Conservation (phyloP, 92 coral and sea anemone species). For the Galaxea fascicularis region DNA sequence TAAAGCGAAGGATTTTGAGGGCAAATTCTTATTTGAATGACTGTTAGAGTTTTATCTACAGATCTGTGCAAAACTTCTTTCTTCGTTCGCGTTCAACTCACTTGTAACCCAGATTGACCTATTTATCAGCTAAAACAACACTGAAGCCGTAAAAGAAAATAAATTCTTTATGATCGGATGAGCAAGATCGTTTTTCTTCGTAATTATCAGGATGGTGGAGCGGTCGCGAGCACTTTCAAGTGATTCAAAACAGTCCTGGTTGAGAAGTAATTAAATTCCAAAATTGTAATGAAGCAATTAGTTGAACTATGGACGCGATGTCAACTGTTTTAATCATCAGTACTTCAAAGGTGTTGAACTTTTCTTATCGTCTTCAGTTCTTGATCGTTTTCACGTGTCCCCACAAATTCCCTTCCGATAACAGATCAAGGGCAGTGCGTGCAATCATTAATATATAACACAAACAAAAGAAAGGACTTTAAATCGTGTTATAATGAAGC, state of each 20-base stretch:
- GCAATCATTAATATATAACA: too few species aligned
- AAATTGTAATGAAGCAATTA: too few species aligned
- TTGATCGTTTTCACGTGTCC: too few species aligned
- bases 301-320: too few species aligned
- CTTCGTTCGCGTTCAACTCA: background rate
- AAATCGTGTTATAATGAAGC: background rate
- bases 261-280: too few species aligned
- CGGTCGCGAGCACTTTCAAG: background rate
- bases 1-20: too few species aligned
- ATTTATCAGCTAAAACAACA: constrained; percentile 24
- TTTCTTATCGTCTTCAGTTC: background rate
- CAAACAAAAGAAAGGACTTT: too few species aligned
- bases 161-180: background rate
- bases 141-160: constrained; percentile 13
- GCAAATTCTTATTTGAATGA: background rate
- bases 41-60: background rate
- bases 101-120: background rate
- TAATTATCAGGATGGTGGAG: background rate
- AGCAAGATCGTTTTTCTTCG: background rate
- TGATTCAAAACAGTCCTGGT: background rate
- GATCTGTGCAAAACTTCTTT: background rate
- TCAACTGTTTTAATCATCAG: too few species aligned
- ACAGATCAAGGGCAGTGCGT: background rate
- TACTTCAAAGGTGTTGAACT: background rate
- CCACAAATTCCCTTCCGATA: background rate